Conservation (phyloP, 1,140 invertebrate species). For the Papilio aristodemus region DNA sequence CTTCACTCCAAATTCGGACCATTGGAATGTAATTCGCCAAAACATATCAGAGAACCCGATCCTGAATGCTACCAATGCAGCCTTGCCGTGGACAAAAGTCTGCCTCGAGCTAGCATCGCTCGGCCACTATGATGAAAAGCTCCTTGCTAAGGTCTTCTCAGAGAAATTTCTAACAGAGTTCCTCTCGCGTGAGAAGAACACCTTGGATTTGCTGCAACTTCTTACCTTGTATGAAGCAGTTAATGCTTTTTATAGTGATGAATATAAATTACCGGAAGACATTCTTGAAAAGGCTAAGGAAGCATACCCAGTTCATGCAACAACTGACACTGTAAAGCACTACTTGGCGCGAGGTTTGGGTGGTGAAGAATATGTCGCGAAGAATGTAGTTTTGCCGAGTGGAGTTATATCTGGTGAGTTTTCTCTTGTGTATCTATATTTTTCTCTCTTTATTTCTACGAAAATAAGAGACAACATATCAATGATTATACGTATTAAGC, state of each 20-base stretch:
- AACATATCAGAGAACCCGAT: constrained; percentile 67
- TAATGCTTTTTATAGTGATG: constrained; percentile 74
- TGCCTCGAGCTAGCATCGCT: constrained; percentile 79
- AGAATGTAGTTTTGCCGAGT: constrained; percentile 58
- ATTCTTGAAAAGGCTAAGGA: constrained; percentile 51
- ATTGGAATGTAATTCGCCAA: constrained; percentile 78
- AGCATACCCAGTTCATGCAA: constrained; percentile 51
- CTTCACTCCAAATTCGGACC: constrained; percentile 78
- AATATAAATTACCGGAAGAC: constrained; percentile 48
- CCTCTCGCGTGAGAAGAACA: constrained; percentile 64
- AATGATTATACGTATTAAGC: too few relatives aligned
- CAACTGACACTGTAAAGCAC: constrained; percentile 47
- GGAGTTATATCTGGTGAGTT: constrained; percentile 62
- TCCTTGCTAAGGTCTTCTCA: constrained; percentile 80
- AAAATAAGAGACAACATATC: too few relatives aligned
- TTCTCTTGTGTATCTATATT: neutral
- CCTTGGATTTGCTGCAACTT: constrained; percentile 76
- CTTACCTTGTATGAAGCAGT: constrained; percentile 82
- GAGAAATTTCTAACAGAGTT: constrained; percentile 68
- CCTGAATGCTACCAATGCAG: constrained; percentile 52
- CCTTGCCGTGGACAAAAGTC: constrained; percentile 75
- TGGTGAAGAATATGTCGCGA: constrained; percentile 50
- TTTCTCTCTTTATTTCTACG: too few relatives aligned
- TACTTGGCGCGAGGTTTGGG: constrained; percentile 55
- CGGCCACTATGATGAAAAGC: constrained; percentile 78